A percentile compares a stretch with the other conserved stretches of the same genome.
These are phyloP conservation scores for Cynocephalus volans DNA, from an alignment of 2,113 vertebrate genomes.

Conservation along the genomic window DNA sequence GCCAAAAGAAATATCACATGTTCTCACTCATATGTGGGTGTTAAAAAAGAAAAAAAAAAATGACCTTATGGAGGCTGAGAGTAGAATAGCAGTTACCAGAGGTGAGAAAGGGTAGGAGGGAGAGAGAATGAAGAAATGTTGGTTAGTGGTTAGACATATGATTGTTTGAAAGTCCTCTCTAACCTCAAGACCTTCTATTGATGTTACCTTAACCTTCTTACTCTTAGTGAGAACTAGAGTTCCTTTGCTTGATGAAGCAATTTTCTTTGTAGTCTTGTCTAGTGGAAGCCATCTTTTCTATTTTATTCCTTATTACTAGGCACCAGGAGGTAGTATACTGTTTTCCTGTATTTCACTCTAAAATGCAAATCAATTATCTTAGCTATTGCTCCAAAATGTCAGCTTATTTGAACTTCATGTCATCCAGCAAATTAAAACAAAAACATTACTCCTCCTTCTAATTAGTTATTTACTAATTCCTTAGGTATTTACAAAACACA, in stretches of 20 bases:
- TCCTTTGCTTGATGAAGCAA: not conserved
- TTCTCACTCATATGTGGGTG: too few relatives aligned
- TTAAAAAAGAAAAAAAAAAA: too few relatives aligned
- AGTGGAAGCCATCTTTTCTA: not conserved
- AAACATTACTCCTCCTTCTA: not conserved
- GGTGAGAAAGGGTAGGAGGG: too few relatives aligned
- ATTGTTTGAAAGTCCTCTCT: not conserved
- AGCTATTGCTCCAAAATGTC: not conserved
- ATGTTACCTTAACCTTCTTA: not conserved
- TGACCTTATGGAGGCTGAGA: too few relatives aligned
- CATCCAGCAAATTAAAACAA: not conserved
- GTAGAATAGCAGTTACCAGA: too few relatives aligned
- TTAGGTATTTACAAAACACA: not conserved
- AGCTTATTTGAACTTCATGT: not conserved
- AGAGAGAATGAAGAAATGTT: too few relatives aligned
- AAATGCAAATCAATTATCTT: not conserved
- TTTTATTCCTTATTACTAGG: not conserved
- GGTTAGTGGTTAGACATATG: not conserved
- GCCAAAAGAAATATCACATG: too few relatives aligned
- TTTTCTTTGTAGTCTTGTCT: not conserved
- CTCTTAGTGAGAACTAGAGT: not conserved
- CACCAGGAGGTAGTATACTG: fast-evolving
- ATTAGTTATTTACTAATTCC: not conserved
- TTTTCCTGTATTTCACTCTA: not conserved
- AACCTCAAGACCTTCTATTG: not conserved